Base-by-base conservation (phyloP, 2,888 invertebrate species). In the Platerodrilus igneus region DNA sequence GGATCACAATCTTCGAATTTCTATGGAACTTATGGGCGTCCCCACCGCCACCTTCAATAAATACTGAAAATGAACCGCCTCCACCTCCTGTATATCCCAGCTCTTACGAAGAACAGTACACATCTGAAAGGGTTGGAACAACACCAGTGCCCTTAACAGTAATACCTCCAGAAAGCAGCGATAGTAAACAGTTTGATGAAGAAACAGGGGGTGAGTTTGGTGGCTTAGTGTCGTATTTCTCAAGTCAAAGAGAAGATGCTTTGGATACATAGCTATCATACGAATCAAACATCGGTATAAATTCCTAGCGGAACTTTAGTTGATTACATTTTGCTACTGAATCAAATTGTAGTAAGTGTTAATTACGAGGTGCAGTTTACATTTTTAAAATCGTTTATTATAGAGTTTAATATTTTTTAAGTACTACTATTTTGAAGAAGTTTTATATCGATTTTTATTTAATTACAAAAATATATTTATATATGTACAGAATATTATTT, bases 211-310 rank as follows among this genome's bases (percentile, higher is more conserved):
- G 88, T 30, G 90, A 89, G 62, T 91, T 91, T 67, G 90, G 90
- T 21, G 91, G 91, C 3, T 76, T 92, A 56, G 91, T 91, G 41
- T 90, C 89, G 65, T 92, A 92, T 71, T 91, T 91, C 69, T 90
- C 90, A 54, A 89, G 89, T 62, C 91, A 91, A 68, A 79, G 79
- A 53, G 86, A 90, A 65, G 90, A 90, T 63, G 89, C 90, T 68
- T 77, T 89, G 59, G 89, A 89, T 67, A 79, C 82, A 72, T 83
- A 81, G 77, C 54, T 49, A 25, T 11, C 44, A 43, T 47, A 53
- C 28, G 34, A 45, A 37, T 22, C 20, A 27, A 37, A 40, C 30
- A 37, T 17, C 32, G 32, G 35, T 37, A 37, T 16, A 17, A 26
- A 33, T 42, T 37, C 29, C 34, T 38, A 28, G 16, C 18, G 16